phyloP scores from a whole-genome alignment of 2,888 invertebrate species.

The Nomada flava region DNA sequence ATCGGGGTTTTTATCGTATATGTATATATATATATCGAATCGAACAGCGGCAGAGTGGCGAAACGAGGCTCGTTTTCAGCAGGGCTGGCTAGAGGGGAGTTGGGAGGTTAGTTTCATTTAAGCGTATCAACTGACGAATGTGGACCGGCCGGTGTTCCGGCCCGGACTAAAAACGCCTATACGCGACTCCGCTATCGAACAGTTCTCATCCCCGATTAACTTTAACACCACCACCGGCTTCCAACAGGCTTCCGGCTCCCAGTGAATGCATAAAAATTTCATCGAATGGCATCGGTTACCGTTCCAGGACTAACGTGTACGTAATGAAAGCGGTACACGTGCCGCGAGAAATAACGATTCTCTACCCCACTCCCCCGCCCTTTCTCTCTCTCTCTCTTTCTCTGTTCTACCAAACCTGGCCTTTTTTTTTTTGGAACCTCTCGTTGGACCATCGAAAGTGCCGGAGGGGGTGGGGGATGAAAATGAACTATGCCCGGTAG shows the following conservation, averaged over 20 bases:
- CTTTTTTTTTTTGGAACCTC: background rate
- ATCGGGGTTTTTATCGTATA: conserved; percentile 56
- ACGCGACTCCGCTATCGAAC: conserved; percentile 57
- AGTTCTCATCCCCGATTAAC: conserved; percentile 67
- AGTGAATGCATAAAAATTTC: conserved; percentile 65
- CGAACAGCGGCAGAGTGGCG: conserved; percentile 25
- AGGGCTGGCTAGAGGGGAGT: conserved; percentile 17
- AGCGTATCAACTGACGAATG: conserved; percentile 53
- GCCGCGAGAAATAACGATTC: conserved; percentile 59
- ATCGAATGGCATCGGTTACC: conserved; percentile 62
- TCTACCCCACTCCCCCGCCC: background rate
- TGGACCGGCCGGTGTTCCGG: conserved; percentile 28
- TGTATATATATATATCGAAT: conserved; percentile 58
- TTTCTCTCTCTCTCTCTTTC: background rate
- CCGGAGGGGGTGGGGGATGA: background rate
- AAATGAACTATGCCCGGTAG: conserved; percentile 27
- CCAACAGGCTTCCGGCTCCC: conserved; percentile 24
- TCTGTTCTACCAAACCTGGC: background rate
- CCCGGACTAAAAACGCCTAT: conserved; percentile 42
- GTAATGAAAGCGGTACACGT: conserved; percentile 60
- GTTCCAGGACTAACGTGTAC: conserved; percentile 36
- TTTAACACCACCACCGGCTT: conserved; percentile 48
- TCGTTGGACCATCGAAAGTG: conserved; percentile 5
- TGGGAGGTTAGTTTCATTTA: conserved; percentile 64
- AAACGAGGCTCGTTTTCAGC: conserved; percentile 35